Conservation (phyloP, 2,113 vertebrate species). For the Trachemys scripta region DNA sequence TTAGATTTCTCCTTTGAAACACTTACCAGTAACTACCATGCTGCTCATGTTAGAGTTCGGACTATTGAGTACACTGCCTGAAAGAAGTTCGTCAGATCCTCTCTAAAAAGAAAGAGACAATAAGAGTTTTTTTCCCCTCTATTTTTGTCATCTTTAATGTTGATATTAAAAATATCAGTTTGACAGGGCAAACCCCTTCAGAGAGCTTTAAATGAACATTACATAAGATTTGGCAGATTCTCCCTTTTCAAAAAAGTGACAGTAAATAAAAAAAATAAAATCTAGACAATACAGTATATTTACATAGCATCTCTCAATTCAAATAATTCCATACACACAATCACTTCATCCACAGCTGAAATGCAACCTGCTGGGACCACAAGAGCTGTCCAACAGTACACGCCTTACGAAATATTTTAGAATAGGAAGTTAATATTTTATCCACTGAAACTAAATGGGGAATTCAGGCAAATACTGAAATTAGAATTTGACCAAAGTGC, state of each 20-base stretch:
- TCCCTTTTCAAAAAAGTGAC: conserved; percentile 22
- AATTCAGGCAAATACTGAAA: conserved; percentile 1
- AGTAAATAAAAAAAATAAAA: conserved; percentile 37
- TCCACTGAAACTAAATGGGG: not conserved
- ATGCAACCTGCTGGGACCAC: conserved; percentile 11
- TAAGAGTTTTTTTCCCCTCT: conserved; percentile 71
- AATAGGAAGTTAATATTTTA: not conserved
- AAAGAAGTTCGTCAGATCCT: conserved; percentile 97
- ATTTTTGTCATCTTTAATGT: conserved; percentile 57
- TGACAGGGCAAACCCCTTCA: conserved; percentile 35
- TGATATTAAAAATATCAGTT: conserved; percentile 49
- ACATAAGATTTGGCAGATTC: conserved; percentile 22
- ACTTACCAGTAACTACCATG: conserved; percentile 96
- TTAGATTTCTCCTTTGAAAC: conserved; percentile 73
- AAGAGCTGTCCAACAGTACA: conserved; percentile 20
- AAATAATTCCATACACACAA: conserved; percentile 37
- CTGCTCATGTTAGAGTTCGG: conserved; percentile 94
- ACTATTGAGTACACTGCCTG: conserved; percentile 95
- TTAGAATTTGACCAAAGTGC: not conserved
- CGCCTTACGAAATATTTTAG: conserved; percentile 1
- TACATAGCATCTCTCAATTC: conserved; percentile 28
- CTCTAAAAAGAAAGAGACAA: conserved; percentile 85
- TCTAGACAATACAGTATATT: conserved; percentile 57
- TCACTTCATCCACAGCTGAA: conserved; percentile 43
- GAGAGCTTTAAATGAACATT: conserved; percentile 40